Evolutionary conservation across 2,797 vertebrate species (phyloP).

Genomic region (Salmo trutta): DNA sequence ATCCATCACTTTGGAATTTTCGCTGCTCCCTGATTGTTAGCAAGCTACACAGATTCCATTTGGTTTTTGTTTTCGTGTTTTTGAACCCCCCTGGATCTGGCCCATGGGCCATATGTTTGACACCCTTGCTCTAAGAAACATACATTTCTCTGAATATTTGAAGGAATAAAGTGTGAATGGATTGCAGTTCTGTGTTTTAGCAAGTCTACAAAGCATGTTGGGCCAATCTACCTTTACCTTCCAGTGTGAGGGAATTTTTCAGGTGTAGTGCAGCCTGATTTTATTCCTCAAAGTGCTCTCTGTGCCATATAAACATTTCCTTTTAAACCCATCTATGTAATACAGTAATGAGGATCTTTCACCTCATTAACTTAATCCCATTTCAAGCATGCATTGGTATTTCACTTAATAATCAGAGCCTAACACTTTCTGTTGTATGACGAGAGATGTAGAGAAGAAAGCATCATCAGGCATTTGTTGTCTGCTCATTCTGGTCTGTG

Average conservation of each 20-base stretch:
- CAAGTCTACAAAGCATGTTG: neutral
- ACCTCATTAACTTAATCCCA: constrained; percentile 24
- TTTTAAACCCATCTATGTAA: constrained; percentile 20
- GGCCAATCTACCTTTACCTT: neutral
- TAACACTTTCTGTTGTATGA: constrained; percentile 28
- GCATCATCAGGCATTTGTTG: constrained; percentile 10
- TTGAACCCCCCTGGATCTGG: too few species aligned
- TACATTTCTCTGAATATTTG: too few species aligned
- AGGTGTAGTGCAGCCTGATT: constrained; percentile 24
- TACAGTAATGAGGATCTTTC: constrained; percentile 19
- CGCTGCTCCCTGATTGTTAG: too few species aligned
- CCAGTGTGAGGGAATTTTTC: neutral
- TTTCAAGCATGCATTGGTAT: constrained; percentile 17
- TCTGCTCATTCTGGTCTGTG: constrained; percentile 16
- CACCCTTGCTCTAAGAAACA: too few species aligned
- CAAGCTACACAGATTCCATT: too few species aligned
- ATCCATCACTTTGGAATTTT: too few species aligned
- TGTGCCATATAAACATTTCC: constrained; percentile 22
- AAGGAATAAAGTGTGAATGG: too few species aligned
- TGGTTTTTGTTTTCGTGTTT: too few species aligned
- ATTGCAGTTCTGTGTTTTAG: neutral
- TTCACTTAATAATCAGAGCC: constrained; percentile 33
- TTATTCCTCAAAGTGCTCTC: constrained; percentile 39
- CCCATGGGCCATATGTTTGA: too few species aligned
- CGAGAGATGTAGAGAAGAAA: constrained; percentile 8